Evolutionary conservation across 2,888 invertebrate genomes (phyloP), one percentile per base, ranked within the genome.

Genomic region (Troglohyphantes excavatus): DNA sequence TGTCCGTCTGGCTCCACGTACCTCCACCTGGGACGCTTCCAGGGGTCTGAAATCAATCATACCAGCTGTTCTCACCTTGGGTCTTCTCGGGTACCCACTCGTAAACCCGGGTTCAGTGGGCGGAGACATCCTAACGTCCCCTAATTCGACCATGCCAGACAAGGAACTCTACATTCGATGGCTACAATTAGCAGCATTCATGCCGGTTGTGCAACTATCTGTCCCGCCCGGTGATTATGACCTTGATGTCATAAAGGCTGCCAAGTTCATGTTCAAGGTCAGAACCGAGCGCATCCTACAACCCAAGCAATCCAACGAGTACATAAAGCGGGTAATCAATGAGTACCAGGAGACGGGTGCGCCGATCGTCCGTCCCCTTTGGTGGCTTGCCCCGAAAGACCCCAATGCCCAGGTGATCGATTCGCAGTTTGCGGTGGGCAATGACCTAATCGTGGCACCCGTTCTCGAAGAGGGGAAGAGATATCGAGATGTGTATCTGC

Each of bases 101-200:
- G 95, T 98, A 65, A 96, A 98, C 94, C 97, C 98, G 0, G 98
- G 98, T 0, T 96, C 98, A 3, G 97, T 99, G 0, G 99, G 99
- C 0, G 99, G 98, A 0, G 97, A 98, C 79, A 78, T 93, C 29
- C 78, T 79, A 13, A 89, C 92, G 21, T 65, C 90, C 91, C 17
- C 93, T 65, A 91, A 94, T 43, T 73, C 82, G 13, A 83, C 84
- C 9, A 93, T 96, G 59, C 97, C 97, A 0, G 96, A 97, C 91
- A 95, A 95, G 91, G 98, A 98, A 93, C 94, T 98, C 78, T 98
- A 97, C 92, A 95, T 97, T 91, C 95, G 98, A 89, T 99, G 98
- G 98, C 93, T 98, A 81, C 97, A 98, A 93, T 94, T 98, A 92
- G 96, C 97, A 1, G 96, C 97, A 0, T 98, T 98, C 93, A 94